Conservation (phyloP, 2,797 vertebrate genomes). For the Bradypodion pumilum region DNA sequence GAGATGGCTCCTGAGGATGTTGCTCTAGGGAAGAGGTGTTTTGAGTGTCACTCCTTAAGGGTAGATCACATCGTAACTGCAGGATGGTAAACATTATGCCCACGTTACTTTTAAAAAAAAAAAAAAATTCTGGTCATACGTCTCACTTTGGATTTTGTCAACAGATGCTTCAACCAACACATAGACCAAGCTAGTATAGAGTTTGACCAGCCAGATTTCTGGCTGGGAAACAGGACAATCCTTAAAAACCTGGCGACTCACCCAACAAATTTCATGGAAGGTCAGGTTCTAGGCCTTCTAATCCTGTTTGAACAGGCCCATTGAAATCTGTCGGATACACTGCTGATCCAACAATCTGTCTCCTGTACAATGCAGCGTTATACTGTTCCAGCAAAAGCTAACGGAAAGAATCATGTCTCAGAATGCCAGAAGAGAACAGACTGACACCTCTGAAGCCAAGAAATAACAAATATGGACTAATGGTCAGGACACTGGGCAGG, state of each 20-base stretch:
- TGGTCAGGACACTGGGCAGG: background rate
- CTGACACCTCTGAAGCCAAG: conserved; percentile 6
- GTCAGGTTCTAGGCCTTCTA: background rate
- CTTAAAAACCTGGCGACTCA: background rate
- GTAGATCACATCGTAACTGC: background rate
- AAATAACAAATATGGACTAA: background rate
- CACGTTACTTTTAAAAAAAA: too few species aligned
- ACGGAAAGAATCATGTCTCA: conserved; percentile 19
- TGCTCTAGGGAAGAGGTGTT: background rate
- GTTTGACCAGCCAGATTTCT: background rate
- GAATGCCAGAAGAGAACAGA: conserved; percentile 1
- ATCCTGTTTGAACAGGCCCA: background rate
- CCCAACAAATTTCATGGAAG: background rate
- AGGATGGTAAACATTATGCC: background rate
- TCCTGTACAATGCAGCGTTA: background rate
- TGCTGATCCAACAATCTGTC: conserved; percentile 10
- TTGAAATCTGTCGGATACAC: background rate
- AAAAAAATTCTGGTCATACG: background rate
- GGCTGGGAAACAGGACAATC: background rate
- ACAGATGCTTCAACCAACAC: background rate
- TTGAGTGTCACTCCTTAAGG: too few species aligned
- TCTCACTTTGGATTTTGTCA: background rate
- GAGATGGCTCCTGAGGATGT: background rate
- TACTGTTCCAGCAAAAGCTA: conserved; percentile 15
- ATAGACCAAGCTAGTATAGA: background rate